Percentiles rank a stretch among this genome's conserved stretches.
phyloP scores from a whole-genome alignment of 2,797 vertebrate species.

The Melanotaenia maccullochi region DNA sequence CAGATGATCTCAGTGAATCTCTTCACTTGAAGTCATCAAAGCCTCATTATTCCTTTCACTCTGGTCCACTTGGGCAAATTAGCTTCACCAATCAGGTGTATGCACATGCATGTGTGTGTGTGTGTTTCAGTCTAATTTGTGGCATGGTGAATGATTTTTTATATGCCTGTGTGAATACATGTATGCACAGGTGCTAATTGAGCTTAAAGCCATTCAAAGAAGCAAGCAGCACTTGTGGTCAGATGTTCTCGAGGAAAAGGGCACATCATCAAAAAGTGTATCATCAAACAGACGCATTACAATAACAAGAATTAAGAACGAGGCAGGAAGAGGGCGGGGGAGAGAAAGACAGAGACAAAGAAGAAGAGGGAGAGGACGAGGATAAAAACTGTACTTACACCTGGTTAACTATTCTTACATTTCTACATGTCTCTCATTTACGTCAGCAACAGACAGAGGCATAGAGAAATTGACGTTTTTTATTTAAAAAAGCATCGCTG shows the following conservation, averaged over 20 bases:
- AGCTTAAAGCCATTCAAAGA: slow-evolving; percentile 65
- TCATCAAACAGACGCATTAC: slow-evolving; percentile 58
- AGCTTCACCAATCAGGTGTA: slow-evolving; percentile 60
- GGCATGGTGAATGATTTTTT: slow-evolving; percentile 21
- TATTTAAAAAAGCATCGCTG: slow-evolving; percentile 40
- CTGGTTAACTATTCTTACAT: slow-evolving; percentile 3
- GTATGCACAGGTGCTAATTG: slow-evolving; percentile 51
- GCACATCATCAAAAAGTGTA: slow-evolving; percentile 47
- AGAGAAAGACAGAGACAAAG: slow-evolving; percentile 1
- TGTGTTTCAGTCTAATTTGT: slow-evolving; percentile 48
- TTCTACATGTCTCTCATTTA: slow-evolving; percentile 14
- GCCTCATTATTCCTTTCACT: slow-evolving; percentile 74
- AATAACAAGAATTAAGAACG: slow-evolving; percentile 24
- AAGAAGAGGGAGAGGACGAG: slow-evolving; percentile 4
- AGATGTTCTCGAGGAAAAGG: slow-evolving; percentile 43
- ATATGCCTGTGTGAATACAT: slow-evolving; percentile 19
- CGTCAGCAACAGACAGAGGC: background rate
- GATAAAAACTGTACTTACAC: slow-evolving; percentile 2
- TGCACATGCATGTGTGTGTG: background rate
- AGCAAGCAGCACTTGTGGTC: slow-evolving; percentile 42
- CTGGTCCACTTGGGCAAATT: slow-evolving; percentile 58
- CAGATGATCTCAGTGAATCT: slow-evolving; percentile 59
- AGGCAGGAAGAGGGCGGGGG: background rate
- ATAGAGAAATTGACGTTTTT: slow-evolving; percentile 26
- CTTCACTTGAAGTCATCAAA: slow-evolving; percentile 71